Base-by-base conservation (phyloP, 2,113 vertebrate genomes). In the Ovibos moschatus region DNA sequence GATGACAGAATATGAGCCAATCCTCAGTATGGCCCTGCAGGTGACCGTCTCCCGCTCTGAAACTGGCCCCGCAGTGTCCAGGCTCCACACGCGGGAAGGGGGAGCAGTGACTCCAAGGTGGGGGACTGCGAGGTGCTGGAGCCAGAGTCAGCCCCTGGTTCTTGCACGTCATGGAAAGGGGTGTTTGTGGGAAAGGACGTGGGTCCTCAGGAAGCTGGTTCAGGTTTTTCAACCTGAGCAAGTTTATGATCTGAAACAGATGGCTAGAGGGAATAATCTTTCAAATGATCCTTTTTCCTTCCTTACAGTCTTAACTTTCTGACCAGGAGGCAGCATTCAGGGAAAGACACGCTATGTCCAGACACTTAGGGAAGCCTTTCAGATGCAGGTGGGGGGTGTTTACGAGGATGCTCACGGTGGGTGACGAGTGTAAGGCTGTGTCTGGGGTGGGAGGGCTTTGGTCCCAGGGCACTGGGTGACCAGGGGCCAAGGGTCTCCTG, bases 31-130 rank as follows among this genome's bases (percentile, higher is more conserved):
- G 1, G 53, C 14, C 36, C 57, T 1, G 30, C 5, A 1, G 13
- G 53, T 0, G 1, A 3, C 4, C 1, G 0, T 33, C 14, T n/a
- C 23, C 17, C 8, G 7, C 67, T 23, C 40, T 1, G 25, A 15
- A 47, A 30, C 14, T 2, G 25, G 21, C 7, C 30, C 45, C 4
- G 4, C 10, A 7, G 53, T 53, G 51, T 45, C 60, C 33, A 6
- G 28, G n/a, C 64, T 76, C 10, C 11, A 2, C 1, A 0, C 25
- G 2, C 2, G 50, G 30, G 16, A 50, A 28, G 28, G 6, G 7
- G 15, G 91, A 78, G 19, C 57, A 16, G 33, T 19, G 33, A 30
- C 21, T 27, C 21, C 10, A 1, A 16, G 71, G 19, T 5, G 4
- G 7, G 23, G 10, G 45, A 1, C 43, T 43, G 19, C 0, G 6